These are phyloP conservation scores for Platyscelio sp. DNA, from an alignment of 2,888 invertebrate species.

Conservation along the genomic window DNA sequence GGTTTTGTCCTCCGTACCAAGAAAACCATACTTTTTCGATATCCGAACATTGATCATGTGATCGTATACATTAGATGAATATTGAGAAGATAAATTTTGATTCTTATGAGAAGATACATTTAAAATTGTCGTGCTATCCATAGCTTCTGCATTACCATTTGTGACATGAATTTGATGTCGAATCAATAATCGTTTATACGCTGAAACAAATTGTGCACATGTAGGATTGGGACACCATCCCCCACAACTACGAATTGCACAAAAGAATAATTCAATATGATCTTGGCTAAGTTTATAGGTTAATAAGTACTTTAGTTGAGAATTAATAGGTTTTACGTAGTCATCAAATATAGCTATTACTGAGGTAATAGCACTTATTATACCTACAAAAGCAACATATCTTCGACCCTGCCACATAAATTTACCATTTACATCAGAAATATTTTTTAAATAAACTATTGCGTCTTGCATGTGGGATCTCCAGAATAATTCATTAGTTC, in stretches of 20 bases:
- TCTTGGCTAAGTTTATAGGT: slow-evolving; percentile 59
- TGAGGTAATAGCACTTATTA: slow-evolving; percentile 20
- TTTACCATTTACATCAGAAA: background rate
- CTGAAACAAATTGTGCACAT: slow-evolving; percentile 26
- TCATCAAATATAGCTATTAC: slow-evolving; percentile 28
- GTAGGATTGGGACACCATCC: slow-evolving; percentile 58
- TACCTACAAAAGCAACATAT: slow-evolving; percentile 34
- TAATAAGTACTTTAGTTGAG: slow-evolving; percentile 9
- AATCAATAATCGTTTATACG: slow-evolving; percentile 37
- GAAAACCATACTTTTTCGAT: too few relatives aligned
- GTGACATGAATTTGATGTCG: slow-evolving; percentile 27
- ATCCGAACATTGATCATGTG: slow-evolving; percentile 14
- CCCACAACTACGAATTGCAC: slow-evolving; percentile 46
- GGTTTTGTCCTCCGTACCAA: too few relatives aligned
- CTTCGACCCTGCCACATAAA: slow-evolving; percentile 7
- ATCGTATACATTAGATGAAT: slow-evolving; percentile 9
- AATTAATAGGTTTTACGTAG: slow-evolving; percentile 33
- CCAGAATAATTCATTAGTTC: slow-evolving; percentile 32
- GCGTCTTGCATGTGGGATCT: background rate
- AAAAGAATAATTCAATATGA: slow-evolving; percentile 52
- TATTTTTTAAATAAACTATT: slow-evolving; percentile 21
- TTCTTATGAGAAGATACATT: background rate
- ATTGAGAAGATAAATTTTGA: background rate
- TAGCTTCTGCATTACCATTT: slow-evolving; percentile 31
- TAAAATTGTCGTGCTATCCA: slow-evolving; percentile 32